A percentile compares a stretch with the other conserved stretches of the same genome.
These are phyloP conservation scores for Adelognathus sp. DNA, from an alignment of 2,888 invertebrate genomes.

Conservation along the genomic window DNA sequence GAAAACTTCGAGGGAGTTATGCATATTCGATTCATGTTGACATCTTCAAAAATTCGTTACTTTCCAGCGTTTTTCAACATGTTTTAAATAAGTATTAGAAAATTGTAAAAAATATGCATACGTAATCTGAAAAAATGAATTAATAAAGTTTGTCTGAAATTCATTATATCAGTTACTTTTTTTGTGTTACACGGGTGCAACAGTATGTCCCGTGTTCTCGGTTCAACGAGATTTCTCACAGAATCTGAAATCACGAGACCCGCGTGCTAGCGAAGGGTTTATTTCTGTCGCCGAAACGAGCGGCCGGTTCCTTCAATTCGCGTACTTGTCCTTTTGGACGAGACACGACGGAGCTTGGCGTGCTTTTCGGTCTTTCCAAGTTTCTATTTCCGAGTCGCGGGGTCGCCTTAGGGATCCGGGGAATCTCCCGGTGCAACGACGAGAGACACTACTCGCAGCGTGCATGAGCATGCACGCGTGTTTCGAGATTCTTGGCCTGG, in stretches of 20 bases:
- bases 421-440: conserved; percentile 13
- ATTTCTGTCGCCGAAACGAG: conserved; percentile 62
- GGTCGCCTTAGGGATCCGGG: conserved; percentile 36
- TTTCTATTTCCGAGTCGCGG: conserved; percentile 61
- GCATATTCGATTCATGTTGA: too few species aligned
- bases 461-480: not conserved
- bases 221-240: not conserved
- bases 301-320: conserved; percentile 3
- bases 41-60: too few species aligned
- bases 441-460: not conserved
- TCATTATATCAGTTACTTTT: not conserved
- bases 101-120: too few species aligned
- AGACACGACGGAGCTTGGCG: conserved; percentile 29
- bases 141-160: not conserved
- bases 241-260: conserved; percentile 33
- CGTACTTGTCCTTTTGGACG: conserved; percentile 54
- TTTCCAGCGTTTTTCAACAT: too few species aligned
- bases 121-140: too few species aligned
- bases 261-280: conserved; percentile 61
- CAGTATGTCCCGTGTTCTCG: too few species aligned
- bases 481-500: not conserved
- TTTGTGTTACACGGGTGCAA: too few species aligned
- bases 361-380: conserved; percentile 56
- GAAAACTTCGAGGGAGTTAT: too few species aligned
- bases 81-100: too few species aligned